phyloP scores from a whole-genome alignment of 2,888 invertebrate genomes.

The Drosophila leonis region DNA sequence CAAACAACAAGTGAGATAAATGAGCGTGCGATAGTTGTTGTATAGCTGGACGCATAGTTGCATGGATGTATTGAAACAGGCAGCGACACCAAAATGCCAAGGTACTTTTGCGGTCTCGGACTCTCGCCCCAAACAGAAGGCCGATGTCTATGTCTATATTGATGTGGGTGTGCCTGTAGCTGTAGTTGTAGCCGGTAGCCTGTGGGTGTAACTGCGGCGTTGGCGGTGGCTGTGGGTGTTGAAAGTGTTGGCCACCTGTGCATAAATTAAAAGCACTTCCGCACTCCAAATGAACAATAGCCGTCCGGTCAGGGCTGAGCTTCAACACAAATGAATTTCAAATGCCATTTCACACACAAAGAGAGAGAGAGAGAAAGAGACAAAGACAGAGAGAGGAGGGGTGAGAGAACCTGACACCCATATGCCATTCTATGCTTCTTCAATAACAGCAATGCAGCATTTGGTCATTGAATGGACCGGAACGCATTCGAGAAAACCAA shows the following conservation, averaged over 20 bases:
- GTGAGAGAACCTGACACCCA: neutral
- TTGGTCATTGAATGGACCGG: conserved; percentile 33
- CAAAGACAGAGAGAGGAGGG: too few species aligned
- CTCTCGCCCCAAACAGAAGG: conserved; percentile 10
- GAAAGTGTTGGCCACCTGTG: conserved; percentile 62
- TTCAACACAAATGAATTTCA: conserved; percentile 49
- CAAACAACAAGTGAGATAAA: conserved; percentile 62
- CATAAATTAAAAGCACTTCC: conserved; percentile 71
- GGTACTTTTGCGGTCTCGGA: conserved; percentile 49
- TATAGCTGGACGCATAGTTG: conserved; percentile 26
- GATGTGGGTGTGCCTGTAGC: conserved; percentile 1
- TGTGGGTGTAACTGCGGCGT: neutral
- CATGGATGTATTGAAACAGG: conserved; percentile 32
- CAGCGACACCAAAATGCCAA: conserved; percentile 49
- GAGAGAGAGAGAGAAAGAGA: neutral
- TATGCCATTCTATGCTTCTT: conserved; percentile 13
- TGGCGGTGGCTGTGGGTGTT: conserved; percentile 28
- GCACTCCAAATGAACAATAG: conserved; percentile 60
- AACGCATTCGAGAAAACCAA: neutral
- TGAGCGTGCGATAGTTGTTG: conserved; percentile 41
- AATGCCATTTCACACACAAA: conserved; percentile 32
- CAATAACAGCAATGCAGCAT: conserved; percentile 29
- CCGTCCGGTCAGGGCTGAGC: conserved; percentile 22
- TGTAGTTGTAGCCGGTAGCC: neutral
- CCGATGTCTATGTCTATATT: conserved; percentile 23